A percentile compares a stretch with the other conserved stretches of the same genome.
Conservation (phyloP, 2,797 vertebrate species). For the Anguilla anguilla region DNA sequence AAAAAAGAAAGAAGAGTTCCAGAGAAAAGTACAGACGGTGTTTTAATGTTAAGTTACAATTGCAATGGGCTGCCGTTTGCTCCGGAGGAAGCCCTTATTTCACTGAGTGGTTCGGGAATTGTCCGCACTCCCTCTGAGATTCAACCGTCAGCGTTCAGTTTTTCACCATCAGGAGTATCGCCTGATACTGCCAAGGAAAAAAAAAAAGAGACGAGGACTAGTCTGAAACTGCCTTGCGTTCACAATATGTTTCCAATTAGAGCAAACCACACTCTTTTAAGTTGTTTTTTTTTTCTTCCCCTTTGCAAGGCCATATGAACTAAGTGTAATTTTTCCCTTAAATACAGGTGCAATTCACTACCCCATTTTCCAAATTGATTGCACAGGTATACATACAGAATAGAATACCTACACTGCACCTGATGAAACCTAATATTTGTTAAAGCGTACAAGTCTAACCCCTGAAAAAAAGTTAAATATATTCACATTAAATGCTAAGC, state of each 20-base stretch:
- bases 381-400: constrained; percentile 14
- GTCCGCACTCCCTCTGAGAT: neutral
- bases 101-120: neutral
- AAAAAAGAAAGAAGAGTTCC: neutral
- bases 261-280: constrained; percentile 28
- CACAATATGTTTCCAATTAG: constrained; percentile 26
- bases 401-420: neutral
- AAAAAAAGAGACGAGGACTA: constrained; percentile 6
- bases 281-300: neutral
- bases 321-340: constrained; percentile 20
- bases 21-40: neutral
- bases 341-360: constrained; percentile 24
- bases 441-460: neutral
- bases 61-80: neutral
- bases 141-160: constrained; percentile 13
- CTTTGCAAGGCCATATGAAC: constrained; percentile 18
- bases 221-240: constrained; percentile 21
- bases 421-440: neutral
- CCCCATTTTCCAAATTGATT: neutral
- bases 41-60: neutral
- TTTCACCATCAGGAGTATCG: constrained; percentile 20
- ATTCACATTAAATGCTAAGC: neutral
- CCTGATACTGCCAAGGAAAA: constrained; percentile 9
- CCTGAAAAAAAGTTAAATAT: neutral
- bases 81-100: neutral